Conservation (phyloP, 2,113 vertebrate genomes). For the Syrmaticus mikado region DNA sequence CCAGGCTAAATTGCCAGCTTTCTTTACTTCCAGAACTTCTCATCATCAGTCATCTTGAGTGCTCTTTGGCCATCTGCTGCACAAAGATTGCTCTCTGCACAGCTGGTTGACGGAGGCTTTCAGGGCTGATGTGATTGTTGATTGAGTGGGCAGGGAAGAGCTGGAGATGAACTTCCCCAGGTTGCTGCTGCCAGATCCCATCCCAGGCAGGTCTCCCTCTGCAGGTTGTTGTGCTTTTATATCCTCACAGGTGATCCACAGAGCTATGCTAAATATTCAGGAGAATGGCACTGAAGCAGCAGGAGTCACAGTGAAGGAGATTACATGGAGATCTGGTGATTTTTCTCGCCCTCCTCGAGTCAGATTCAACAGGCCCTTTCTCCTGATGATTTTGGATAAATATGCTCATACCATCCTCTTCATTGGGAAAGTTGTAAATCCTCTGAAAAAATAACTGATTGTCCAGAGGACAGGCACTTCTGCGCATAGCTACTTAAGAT, state of each 20-base stretch:
- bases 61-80: neutral
- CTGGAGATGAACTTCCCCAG: neutral
- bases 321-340: conserved; percentile 82
- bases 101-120: neutral
- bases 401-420: conserved; percentile 77
- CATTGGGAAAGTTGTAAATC: conserved; percentile 85
- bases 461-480: neutral
- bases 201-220: neutral
- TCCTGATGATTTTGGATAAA: conserved; percentile 78
- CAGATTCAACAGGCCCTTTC: conserved; percentile 80
- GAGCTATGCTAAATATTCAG: conserved; percentile 85
- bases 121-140: neutral
- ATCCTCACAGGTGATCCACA: conserved; percentile 81
- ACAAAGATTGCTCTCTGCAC: neutral
- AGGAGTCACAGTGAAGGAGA: conserved; percentile 73
- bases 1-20: conserved; percentile 52
- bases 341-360: conserved; percentile 60
- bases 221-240: neutral
- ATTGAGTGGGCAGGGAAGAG: fast-evolving
- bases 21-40: neutral
- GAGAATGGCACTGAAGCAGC: conserved; percentile 87
- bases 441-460: conserved; percentile 46
- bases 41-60: conserved; percentile 19
- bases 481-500: fast-evolving
- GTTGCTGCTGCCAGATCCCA: fast-evolving